These are phyloP conservation scores for Microtus oregoni DNA, from an alignment of 2,113 vertebrate species.

Conservation along the genomic window DNA sequence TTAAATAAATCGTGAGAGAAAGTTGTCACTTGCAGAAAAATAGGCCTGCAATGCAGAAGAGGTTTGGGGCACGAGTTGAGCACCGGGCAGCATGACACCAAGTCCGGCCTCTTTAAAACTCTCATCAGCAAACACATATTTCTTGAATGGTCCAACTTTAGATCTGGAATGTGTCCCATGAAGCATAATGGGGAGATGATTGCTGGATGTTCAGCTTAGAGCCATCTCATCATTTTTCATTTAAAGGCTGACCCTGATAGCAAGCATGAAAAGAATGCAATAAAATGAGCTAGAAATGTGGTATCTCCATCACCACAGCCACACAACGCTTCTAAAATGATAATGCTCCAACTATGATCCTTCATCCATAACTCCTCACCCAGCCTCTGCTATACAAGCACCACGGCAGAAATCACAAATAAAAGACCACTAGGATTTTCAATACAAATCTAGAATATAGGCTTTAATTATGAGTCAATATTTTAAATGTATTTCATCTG, in stretches of 20 bases:
- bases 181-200: slow-evolving; percentile 62
- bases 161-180: slow-evolving; percentile 40
- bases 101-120: slow-evolving; percentile 39
- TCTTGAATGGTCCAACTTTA: slow-evolving; percentile 32
- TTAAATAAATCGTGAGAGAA: slow-evolving; percentile 45
- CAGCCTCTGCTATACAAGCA: neutral
- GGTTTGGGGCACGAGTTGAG: neutral
- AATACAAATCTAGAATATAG: neutral
- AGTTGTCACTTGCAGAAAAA: slow-evolving; percentile 37
- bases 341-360: neutral
- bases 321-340: neutral
- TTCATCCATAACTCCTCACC: slow-evolving; percentile 36
- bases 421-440: neutral
- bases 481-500: slow-evolving; percentile 22
- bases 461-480: slow-evolving; percentile 5
- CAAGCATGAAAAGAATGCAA: slow-evolving; percentile 42
- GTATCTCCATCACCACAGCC: neutral
- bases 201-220: slow-evolving; percentile 34
- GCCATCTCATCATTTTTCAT: slow-evolving; percentile 31
- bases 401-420: neutral
- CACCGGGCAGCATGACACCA: neutral
- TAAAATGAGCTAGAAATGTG: slow-evolving; percentile 30
- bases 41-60: slow-evolving; percentile 32
- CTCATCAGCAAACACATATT: slow-evolving; percentile 59
- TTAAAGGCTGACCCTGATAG: slow-evolving; percentile 13